These are phyloP conservation scores for Aporophyla lueneburgensis DNA, from an alignment of 2,888 invertebrate species.

Conservation along the genomic window DNA sequence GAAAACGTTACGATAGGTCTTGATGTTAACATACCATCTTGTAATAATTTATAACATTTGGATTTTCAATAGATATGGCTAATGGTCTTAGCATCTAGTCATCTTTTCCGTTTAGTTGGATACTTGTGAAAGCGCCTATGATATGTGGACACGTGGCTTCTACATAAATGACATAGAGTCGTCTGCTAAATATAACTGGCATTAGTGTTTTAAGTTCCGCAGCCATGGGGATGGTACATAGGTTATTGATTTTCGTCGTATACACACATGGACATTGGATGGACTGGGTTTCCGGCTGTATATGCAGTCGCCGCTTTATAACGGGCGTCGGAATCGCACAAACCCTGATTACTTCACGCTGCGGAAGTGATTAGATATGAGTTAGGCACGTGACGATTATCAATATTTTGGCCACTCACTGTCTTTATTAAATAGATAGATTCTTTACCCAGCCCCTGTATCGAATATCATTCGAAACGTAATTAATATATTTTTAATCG, in stretches of 20 bases:
- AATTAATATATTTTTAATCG: slow-evolving; percentile 16
- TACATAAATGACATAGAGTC: slow-evolving; percentile 24
- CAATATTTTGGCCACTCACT: slow-evolving; percentile 21
- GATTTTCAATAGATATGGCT: slow-evolving; percentile 46
- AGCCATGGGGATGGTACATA: slow-evolving; percentile 8
- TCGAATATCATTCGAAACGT: slow-evolving; percentile 8
- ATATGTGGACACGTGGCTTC: slow-evolving; percentile 29
- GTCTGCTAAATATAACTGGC: slow-evolving; percentile 22
- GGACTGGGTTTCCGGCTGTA: neutral
- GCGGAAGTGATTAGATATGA: slow-evolving; percentile 32
- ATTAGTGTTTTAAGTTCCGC: slow-evolving; percentile 19
- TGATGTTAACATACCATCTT: slow-evolving; percentile 63
- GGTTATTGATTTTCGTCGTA: slow-evolving; percentile 28
- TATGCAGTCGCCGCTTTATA: neutral
- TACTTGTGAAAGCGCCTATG: slow-evolving; percentile 21
- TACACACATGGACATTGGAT: slow-evolving; percentile 6
- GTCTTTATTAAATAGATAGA: slow-evolving; percentile 24
- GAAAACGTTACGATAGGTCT: slow-evolving; percentile 88
- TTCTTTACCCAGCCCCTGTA: neutral
- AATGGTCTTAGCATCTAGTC: slow-evolving; percentile 29
- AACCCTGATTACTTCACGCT: slow-evolving; percentile 21
- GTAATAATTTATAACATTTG: slow-evolving; percentile 59
- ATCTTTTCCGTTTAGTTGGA: slow-evolving; percentile 24
- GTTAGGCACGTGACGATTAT: slow-evolving; percentile 20
- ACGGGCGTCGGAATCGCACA: slow-evolving; percentile 1